Base-by-base conservation (phyloP, 2,888 invertebrate species). In the Meganola albula region DNA sequence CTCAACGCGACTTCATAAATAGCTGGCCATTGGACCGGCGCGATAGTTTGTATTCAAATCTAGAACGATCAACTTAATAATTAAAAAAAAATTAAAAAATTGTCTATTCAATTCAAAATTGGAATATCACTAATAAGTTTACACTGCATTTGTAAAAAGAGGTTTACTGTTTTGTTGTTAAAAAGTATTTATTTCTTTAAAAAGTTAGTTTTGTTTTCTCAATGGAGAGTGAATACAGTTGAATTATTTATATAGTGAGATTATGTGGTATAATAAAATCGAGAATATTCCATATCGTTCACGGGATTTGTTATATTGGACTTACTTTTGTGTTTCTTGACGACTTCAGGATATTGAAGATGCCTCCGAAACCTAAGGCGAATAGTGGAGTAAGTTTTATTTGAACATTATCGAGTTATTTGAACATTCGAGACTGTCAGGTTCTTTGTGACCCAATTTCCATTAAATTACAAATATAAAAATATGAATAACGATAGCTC, bases 281-380 rank as follows among this genome's bases (percentile, higher is more conserved):
- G 63, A 67, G 59, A 70, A 65, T 44, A 67, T 67, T 65, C 62
- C 42, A 52, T 45, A 58, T 52, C 50, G 45, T 62, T 57, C 48
- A 35, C 56, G 67, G 51, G 63, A 57, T 52, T 47, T 61, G 36
- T 44, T 63, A 10, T 58, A 57, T 54, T 63, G 74, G 73, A 73
- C 63, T 61, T 64, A 69, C 45, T 73, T 53, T 47, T 60, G 72
- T 66, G 65, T 75, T 68, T 72, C 69, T 70, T 75, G 76, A 76
- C 72, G 59, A 55, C 57, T 49, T 47, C 43, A 25, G 34, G 34
- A 20, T 21, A 18, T 13, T 2, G 8, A 14, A 10, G 39, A 78
- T 79, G 77, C 64, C 78, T 27, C 77, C 78, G 9, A 75, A 72
- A 46, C 65, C 63, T 44, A 72, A 68, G 51, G 53, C 55, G 16